phyloP scores from a whole-genome alignment of 2,797 vertebrate genomes.

The Heteromormyrus szaboi region DNA sequence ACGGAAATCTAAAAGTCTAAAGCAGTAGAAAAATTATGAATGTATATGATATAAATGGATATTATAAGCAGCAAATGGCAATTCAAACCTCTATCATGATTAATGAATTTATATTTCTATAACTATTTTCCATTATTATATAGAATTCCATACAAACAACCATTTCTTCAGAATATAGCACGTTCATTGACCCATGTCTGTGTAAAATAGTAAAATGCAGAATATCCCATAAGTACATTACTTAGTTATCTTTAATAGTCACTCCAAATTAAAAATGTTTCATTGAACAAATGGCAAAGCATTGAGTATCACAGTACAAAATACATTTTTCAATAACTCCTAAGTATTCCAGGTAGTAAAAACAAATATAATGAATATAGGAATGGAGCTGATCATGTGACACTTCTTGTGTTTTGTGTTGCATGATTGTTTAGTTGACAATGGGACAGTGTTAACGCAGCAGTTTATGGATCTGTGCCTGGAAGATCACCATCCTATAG shows the following conservation, averaged over 20 bases:
- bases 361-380: not conserved
- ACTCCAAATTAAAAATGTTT: not conserved
- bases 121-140: not conserved
- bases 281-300: not conserved
- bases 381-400: not conserved
- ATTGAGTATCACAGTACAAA: not conserved
- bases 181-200: not conserved
- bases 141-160: not conserved
- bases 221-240: not conserved
- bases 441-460: not conserved
- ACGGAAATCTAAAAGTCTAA: not conserved
- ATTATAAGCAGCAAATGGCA: not conserved
- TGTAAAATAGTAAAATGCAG: conserved; percentile 1
- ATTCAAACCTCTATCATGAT: not conserved
- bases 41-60: not conserved
- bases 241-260: not conserved
- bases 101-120: not conserved
- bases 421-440: not conserved
- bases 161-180: not conserved
- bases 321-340: not conserved
- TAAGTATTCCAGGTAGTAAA: not conserved
- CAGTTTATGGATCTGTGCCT: not conserved
- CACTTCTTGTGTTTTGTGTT: not conserved
- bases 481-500: not conserved
- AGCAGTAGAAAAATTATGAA: not conserved